These are phyloP conservation scores for Coecobrya sp. DNA, from an alignment of 2,888 invertebrate genomes.

Conservation along the genomic window DNA sequence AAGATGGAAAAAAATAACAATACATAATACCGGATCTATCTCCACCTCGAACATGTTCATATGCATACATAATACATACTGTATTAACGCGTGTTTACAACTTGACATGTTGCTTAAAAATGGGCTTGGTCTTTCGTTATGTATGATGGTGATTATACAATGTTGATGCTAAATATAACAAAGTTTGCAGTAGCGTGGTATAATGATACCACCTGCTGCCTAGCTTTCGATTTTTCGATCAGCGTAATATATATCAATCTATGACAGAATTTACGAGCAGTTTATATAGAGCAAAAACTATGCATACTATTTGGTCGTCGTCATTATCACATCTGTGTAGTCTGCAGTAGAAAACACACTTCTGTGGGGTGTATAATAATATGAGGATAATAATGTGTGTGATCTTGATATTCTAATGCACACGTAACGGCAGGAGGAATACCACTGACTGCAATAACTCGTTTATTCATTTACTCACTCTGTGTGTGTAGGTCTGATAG, in stretches of 20 bases:
- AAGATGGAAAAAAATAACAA: not conserved
- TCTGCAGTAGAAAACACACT: too few species aligned
- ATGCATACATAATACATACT: not conserved
- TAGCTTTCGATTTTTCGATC: conserved; percentile 52
- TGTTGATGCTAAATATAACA: conserved; percentile 31
- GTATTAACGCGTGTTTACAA: not conserved
- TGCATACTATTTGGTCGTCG: conserved; percentile 13
- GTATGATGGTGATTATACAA: conserved; percentile 14
- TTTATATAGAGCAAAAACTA: not conserved
- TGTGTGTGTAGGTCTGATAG: conserved; percentile 49
- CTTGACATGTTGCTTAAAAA: conserved; percentile 29
- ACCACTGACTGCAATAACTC: conserved; percentile 67
- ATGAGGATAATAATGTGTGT: not conserved
- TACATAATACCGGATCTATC: conserved; percentile 32
- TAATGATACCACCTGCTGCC: conserved; percentile 70
- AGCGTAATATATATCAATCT: conserved; percentile 63
- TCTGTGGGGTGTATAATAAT: not conserved
- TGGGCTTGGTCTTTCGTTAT: conserved; percentile 25
- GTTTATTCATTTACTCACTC: conserved; percentile 63
- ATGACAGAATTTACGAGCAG: conserved; percentile 46
- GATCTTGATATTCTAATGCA: conserved; percentile 24
- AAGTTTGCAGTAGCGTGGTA: not conserved
- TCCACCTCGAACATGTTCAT: not conserved
- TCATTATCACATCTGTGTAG: conserved; percentile 68
- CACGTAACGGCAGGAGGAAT: conserved; percentile 73